Evolutionary conservation across 2,888 invertebrate species (phyloP).

Genomic region (Cephus pulcher): DNA sequence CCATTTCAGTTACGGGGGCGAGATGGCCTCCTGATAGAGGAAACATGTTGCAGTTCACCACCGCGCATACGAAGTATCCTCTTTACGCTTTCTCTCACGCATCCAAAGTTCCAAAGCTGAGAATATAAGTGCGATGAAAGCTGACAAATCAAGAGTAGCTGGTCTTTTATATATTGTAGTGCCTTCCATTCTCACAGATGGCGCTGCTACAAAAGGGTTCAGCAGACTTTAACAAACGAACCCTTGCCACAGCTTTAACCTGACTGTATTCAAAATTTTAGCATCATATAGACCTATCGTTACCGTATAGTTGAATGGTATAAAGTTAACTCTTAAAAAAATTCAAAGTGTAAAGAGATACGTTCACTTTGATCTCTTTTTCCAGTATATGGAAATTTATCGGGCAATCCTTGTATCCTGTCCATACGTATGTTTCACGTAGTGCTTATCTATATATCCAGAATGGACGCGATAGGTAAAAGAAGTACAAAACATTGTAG

Average conservation of each 20-base stretch:
- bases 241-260: neutral
- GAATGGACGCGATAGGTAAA: neutral
- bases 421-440: neutral
- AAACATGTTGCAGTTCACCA: slow-evolving; percentile 49
- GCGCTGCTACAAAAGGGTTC: neutral
- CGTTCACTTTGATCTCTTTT: neutral
- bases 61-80: slow-evolving; percentile 48
- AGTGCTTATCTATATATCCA: neutral
- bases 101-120: neutral
- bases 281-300: neutral
- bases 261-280: too few relatives aligned
- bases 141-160: slow-evolving; percentile 6
- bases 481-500: neutral
- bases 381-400: neutral
- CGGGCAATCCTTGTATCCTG: neutral
- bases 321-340: neutral
- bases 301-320: neutral
- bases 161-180: neutral
- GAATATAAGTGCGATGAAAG: neutral
- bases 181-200: neutral
- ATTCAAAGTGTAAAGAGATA: neutral
- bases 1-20: slow-evolving; percentile 34
- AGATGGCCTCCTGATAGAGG: slow-evolving; percentile 50
- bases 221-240: neutral
- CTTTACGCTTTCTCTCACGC: slow-evolving; percentile 26